Base-by-base conservation (phyloP, 2,797 vertebrate genomes). In the Peromyscus nudipes region DNA sequence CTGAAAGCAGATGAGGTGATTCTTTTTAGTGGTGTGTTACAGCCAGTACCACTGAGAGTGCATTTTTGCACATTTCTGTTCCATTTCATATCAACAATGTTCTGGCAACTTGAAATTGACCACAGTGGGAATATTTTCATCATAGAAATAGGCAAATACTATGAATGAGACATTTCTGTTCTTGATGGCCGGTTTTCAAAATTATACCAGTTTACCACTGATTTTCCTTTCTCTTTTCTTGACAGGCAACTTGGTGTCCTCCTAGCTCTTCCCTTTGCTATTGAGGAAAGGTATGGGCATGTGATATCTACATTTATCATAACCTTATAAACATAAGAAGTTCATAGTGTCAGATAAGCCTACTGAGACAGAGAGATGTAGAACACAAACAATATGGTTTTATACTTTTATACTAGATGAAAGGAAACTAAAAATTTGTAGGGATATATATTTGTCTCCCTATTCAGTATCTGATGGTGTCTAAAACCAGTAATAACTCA, bases 281-380 rank as follows among this genome's bases (percentile, higher is more conserved):
- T 25, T 43, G 10, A 34, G 9, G 0, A 46, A 73, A 75, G 46
- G 31, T 62, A 8, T 40, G 0, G 13, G 57, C 2, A 0, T 10
- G 43, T 92, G 83, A 37, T 19, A 64, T 46, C 1, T 71, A 40
- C 0, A 81, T 89, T 77, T 94, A 25, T 69, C 64, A 52, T 77
- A 87, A 86, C 12, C 8, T 52, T 27, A 69, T 64, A 92, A 77
- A 13, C 43, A 40, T 76, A 85, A 77, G 29, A 64, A 31, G 27
- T 19, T 57, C 12, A 91, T 37, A 52, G 16, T 10, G 86, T 95
- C 29, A 81, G 37, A 37, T 0, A 84, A 80, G 7, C 21, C 55
- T 75, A 43, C 57, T 2, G 46, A 67, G 64, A 16, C 65, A 60
- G 29, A 81, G 11, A 62, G 6, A 16, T 40, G 55, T 34, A 77